A percentile compares a stretch with the other conserved stretches of the same genome.
Evolutionary conservation across 2,797 vertebrate species (phyloP).

Genomic region (Malurus splendens): DNA sequence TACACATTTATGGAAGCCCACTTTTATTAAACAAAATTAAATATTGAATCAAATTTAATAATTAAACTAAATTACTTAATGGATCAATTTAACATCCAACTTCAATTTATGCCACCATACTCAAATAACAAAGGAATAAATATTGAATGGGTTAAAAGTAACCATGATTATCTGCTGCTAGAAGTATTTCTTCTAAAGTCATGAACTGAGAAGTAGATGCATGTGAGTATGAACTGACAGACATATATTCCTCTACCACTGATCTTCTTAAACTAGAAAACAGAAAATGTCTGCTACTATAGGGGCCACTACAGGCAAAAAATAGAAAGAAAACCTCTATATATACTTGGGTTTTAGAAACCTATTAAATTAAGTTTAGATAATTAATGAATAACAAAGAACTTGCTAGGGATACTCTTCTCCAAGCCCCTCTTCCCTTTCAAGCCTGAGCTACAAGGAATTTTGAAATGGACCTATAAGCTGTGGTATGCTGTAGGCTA

Average conservation of each 20-base stretch:
- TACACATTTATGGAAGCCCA: slow-evolving; percentile 64
- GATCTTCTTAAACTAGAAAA: neutral
- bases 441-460: neutral
- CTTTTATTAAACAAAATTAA: slow-evolving; percentile 78
- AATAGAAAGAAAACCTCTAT: neutral
- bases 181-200: neutral
- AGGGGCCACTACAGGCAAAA: neutral
- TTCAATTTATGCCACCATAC: slow-evolving; percentile 51
- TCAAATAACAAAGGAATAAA: slow-evolving; percentile 55
- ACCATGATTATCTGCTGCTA: neutral
- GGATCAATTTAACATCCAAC: slow-evolving; percentile 66
- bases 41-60: slow-evolving; percentile 81
- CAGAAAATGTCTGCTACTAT: neutral
- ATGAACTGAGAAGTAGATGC: neutral
- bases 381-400: neutral
- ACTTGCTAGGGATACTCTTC: neutral
- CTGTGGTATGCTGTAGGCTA: neutral
- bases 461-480: neutral
- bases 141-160: slow-evolving; percentile 62
- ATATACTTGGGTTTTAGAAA: neutral
- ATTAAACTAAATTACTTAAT: slow-evolving; percentile 76
- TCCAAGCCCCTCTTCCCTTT: neutral
- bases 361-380: no score
- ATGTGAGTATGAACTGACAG: neutral
- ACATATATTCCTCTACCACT: neutral